Base-by-base conservation (phyloP, 2,888 invertebrate genomes). In the Anoplius nigerrimus region DNA sequence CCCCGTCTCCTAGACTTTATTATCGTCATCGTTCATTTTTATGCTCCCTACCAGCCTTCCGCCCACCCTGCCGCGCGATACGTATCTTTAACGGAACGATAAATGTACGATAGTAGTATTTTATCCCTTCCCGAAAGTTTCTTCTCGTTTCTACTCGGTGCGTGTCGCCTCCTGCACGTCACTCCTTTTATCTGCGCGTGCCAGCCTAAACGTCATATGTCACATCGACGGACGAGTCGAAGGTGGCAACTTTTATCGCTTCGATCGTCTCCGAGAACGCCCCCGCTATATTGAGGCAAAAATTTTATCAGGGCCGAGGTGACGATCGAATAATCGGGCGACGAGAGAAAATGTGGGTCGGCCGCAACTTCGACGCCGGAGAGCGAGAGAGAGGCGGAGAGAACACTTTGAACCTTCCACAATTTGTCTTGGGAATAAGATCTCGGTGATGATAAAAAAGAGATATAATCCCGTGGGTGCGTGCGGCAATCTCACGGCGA, bases 121-220 rank as follows among this genome's bases (percentile, higher is more conserved):
- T 53, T 53, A 53, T 53, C 8, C 53, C 22, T 20, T n/a, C 53
- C 20, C 65, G 72, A 64, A 67, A 55, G 55, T 61, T 66, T 65
- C 55, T 71, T n/a, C n/a, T n/a, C n/a, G n/a, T n/a, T n/a, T n/a
- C 68, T 61, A n/a, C 57, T 52, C 42, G 24, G 55, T 1, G 1
- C 48, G 48, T 18, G 48, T 18, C 42, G 18, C 48, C 48, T 5
- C 16, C 48, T 46, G 22, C 53, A 21, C 53, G 53, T 53, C 48
- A 48, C n/a, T 48, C 8, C 48, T 18, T 48, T 48, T 48, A 18
- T 48, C 48, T 48, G n/a, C 48, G 34, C 34, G 34, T 34, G 34
- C 34, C 34, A 34, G 34, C 34, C 34, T 34, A 34, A 13, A 34
- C 34, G 34, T 34, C 34, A 34, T 11, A 34, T 11, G 34, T 34